These are phyloP conservation scores for Morpho deidamia DNA, from an alignment of 2,888 invertebrate genomes.

Conservation along the genomic window DNA sequence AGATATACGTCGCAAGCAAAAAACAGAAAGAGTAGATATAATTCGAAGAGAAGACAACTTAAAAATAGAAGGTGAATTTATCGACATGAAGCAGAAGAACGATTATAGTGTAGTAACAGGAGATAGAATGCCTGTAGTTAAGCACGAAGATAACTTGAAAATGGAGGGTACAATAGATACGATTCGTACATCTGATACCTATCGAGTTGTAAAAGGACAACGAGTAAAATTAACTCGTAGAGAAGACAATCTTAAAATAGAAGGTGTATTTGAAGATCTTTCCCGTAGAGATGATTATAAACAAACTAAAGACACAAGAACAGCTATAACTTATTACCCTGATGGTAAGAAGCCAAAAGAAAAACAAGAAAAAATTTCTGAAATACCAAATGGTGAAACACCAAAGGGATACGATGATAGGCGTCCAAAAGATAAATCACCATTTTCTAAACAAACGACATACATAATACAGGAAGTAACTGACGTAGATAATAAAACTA, in stretches of 20 bases:
- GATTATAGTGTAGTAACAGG: conserved; percentile 72
- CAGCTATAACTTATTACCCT: conserved; percentile 72
- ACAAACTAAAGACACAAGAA: conserved; percentile 74
- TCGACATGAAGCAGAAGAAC: conserved; percentile 74
- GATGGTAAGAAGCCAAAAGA: conserved; percentile 79
- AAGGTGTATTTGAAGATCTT: conserved; percentile 80
- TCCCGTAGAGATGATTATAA: conserved; percentile 78
- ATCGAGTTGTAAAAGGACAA: conserved; percentile 74
- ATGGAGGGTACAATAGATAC: conserved; percentile 81
- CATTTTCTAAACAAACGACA: conserved; percentile 27
- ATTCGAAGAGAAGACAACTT: conserved; percentile 81
- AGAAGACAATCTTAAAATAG: conserved; percentile 80
- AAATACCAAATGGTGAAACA: conserved; percentile 17
- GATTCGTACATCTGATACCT: conserved; percentile 72
- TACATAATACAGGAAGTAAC: conserved; percentile 1
- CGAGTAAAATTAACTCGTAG: conserved; percentile 72
- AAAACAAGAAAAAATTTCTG: conserved; percentile 27
- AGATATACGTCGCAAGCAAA: conserved; percentile 50
- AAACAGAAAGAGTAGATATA: conserved; percentile 79
- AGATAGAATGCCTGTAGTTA: conserved; percentile 71
- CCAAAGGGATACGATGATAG: conserved; percentile 12
- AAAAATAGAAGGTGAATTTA: conserved; percentile 79
- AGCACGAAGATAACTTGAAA: conserved; percentile 81
- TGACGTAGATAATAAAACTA: conserved; percentile 4
- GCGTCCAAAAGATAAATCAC: conserved; percentile 26